phyloP scores from a whole-genome alignment of 2,888 invertebrate genomes.

The Aphidius colemani region DNA sequence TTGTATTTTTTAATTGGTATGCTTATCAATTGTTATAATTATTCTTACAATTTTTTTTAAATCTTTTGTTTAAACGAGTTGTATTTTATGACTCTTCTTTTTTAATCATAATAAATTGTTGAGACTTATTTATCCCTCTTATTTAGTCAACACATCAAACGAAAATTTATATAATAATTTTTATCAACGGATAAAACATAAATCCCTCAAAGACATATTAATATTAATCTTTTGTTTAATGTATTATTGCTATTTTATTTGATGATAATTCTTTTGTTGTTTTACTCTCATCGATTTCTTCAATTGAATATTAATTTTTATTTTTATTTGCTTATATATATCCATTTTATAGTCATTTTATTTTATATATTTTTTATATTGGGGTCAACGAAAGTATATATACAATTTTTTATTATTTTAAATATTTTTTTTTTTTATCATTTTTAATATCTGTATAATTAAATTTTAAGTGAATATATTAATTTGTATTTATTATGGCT shows the following conservation, averaged over 20 bases:
- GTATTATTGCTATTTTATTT: neutral
- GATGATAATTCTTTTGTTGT: neutral
- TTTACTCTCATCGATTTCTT: no score
- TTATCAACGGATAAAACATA: slow-evolving; percentile 1
- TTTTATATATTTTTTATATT: neutral
- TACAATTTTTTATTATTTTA: neutral
- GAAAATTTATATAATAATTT: neutral
- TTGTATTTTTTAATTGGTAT: neutral
- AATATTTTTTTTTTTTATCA: neutral
- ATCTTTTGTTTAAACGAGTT: neutral
- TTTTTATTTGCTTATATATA: no score
- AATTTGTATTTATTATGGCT: neutral
- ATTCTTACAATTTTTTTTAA: neutral
- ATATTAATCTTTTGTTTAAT: neutral
- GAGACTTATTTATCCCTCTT: no score
- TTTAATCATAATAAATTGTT: neutral
- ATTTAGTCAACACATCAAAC: neutral
- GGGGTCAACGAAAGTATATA: neutral
- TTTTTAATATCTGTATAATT: neutral
- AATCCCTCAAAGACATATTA: slow-evolving; percentile 1
- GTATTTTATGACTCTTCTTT: neutral
- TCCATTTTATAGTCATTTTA: neutral
- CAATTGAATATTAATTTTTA: no score
- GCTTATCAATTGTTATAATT: slow-evolving; percentile 10
- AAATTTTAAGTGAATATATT: neutral